Percentiles rank a stretch among this genome's conserved stretches.
Evolutionary conservation across 1,140 invertebrate genomes (phyloP).

Genomic region (Drosophila obscura): DNA sequence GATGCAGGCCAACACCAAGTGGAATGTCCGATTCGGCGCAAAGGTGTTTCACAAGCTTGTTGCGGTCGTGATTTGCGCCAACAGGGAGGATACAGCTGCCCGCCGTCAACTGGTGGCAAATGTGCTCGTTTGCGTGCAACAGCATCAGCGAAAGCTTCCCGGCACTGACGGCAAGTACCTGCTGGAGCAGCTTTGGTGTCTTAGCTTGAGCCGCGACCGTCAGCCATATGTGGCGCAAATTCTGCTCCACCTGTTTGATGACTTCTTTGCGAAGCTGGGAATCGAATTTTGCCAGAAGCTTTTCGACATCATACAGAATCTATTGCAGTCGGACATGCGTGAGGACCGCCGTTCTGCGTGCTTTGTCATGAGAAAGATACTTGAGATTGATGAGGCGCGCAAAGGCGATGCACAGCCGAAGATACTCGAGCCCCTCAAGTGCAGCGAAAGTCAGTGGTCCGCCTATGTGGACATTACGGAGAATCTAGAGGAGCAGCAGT

Average conservation of each 20-base stretch:
- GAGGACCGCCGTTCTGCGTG: slow-evolving; percentile 61
- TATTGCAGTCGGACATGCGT: slow-evolving; percentile 53
- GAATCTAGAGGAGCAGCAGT: slow-evolving; percentile 87
- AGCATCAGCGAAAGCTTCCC: slow-evolving; percentile 55
- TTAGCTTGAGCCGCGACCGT: slow-evolving; percentile 40
- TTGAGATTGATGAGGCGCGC: slow-evolving; percentile 10
- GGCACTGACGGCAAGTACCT: slow-evolving; percentile 61
- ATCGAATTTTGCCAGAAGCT: slow-evolving; percentile 37
- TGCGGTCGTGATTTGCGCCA: slow-evolving; percentile 49
- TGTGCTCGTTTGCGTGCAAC: slow-evolving; percentile 63
- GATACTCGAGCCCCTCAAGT: slow-evolving; percentile 17
- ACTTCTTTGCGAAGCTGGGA: slow-evolving; percentile 48
- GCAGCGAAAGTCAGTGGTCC: slow-evolving; percentile 51
- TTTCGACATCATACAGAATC: slow-evolving; percentile 23
- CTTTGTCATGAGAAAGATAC: slow-evolving; percentile 60
- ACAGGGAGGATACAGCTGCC: slow-evolving; percentile 16
- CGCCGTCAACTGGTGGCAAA: slow-evolving; percentile 60
- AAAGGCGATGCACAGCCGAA: neutral
- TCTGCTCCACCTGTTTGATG: slow-evolving; percentile 58
- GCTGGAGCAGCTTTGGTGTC: slow-evolving; percentile 58
- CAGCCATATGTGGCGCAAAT: slow-evolving; percentile 62
- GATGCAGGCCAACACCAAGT: slow-evolving; percentile 54
- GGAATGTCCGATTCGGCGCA: slow-evolving; percentile 61
- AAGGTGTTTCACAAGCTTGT: slow-evolving; percentile 67
- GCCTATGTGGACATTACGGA: slow-evolving; percentile 84